Evolutionary conservation across 2,888 invertebrate species (phyloP).

Genomic region (Notocelia uddmanniana): DNA sequence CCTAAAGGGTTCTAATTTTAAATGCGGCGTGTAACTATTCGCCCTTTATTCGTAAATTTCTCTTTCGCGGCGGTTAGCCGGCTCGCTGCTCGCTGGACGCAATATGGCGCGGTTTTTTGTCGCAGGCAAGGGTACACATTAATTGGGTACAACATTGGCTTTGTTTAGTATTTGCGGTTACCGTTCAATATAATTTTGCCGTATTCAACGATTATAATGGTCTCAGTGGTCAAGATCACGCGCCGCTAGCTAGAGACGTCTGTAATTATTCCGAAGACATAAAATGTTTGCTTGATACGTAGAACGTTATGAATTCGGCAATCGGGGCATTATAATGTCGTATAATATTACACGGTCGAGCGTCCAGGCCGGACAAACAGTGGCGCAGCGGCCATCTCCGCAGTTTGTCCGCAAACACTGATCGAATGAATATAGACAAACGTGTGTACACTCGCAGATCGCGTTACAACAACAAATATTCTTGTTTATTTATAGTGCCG

Average conservation of each 20-base stretch:
- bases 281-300: slow-evolving; percentile 29
- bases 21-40: slow-evolving; percentile 84
- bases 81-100: slow-evolving; percentile 71
- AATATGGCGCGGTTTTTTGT: slow-evolving; percentile 79
- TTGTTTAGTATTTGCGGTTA: slow-evolving; percentile 77
- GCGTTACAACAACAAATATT: slow-evolving; percentile 81
- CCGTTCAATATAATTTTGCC: slow-evolving; percentile 58
- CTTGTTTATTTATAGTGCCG: slow-evolving; percentile 67
- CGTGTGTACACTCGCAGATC: slow-evolving; percentile 76
- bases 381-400: slow-evolving; percentile 75
- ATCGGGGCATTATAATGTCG: slow-evolving; percentile 53
- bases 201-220: slow-evolving; percentile 31
- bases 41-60: slow-evolving; percentile 82
- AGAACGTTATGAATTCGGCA: slow-evolving; percentile 30
- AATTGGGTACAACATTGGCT: slow-evolving; percentile 72
- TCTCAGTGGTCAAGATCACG: slow-evolving; percentile 39
- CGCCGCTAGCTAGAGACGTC: slow-evolving; percentile 3
- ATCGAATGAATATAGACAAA: slow-evolving; percentile 81
- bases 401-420: slow-evolving; percentile 81
- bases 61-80: slow-evolving; percentile 82
- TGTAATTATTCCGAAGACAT: slow-evolving; percentile 30
- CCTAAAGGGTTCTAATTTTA: slow-evolving; percentile 86
- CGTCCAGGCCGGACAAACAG: slow-evolving; percentile 63
- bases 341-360: slow-evolving; percentile 72
- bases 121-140: slow-evolving; percentile 79